phyloP scores from a whole-genome alignment of 2,888 invertebrate species.

The Mamestra brassicae region DNA sequence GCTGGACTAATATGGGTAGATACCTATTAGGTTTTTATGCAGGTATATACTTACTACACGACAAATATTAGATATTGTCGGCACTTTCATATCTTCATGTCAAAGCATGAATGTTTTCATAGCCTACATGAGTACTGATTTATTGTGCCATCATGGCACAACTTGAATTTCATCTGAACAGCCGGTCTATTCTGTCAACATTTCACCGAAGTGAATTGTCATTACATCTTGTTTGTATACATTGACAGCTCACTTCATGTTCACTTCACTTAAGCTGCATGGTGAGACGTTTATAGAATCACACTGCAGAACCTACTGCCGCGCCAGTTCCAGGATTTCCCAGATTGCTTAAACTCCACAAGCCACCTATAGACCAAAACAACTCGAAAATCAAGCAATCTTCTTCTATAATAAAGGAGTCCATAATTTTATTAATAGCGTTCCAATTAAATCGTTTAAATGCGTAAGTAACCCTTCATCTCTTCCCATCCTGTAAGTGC shows the following conservation, averaged over 20 bases:
- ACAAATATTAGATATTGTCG: neutral
- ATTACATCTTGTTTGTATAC: too few relatives aligned
- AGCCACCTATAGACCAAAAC: neutral
- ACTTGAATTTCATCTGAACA: slow-evolving; percentile 8
- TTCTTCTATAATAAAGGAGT: neutral
- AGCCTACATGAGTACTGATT: neutral
- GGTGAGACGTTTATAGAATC: too few relatives aligned
- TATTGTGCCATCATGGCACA: neutral
- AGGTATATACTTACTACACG: neutral
- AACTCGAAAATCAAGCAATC: neutral
- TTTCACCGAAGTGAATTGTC: too few relatives aligned
- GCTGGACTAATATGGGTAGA: neutral
- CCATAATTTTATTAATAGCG: slow-evolving; percentile 1
- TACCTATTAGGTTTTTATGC: neutral
- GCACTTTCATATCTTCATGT: neutral
- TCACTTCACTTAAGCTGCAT: too few relatives aligned
- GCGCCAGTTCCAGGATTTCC: too few relatives aligned
- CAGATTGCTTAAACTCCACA: neutral
- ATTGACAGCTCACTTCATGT: too few relatives aligned
- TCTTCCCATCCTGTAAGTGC: neutral
- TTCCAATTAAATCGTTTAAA: slow-evolving; percentile 27
- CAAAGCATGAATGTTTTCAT: neutral
- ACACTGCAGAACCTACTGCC: neutral
- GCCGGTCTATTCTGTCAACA: too few relatives aligned
- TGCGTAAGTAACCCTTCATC: slow-evolving; percentile 29